Percentiles rank a stretch among this genome's conserved stretches.
Evolutionary conservation across 2,113 vertebrate species (phyloP).

Genomic region (Eretmochelys imbricata): DNA sequence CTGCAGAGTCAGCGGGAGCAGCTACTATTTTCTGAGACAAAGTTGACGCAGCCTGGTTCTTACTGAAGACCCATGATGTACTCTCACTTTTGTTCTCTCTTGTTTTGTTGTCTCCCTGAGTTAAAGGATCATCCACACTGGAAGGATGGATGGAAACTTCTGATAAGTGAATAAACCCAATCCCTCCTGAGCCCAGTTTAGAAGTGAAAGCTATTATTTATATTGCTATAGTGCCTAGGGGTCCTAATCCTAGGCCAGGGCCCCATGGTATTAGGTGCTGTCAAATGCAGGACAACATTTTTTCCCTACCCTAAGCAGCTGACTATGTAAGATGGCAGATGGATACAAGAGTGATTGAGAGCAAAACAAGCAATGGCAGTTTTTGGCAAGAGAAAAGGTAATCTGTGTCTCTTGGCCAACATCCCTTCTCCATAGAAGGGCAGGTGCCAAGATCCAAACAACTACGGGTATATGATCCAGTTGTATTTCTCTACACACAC

Average conservation of each 20-base stretch:
- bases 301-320: background rate
- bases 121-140: background rate
- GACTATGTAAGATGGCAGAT: background rate
- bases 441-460: background rate
- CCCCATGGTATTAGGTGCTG: background rate
- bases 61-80: background rate
- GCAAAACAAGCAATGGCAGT: background rate
- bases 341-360: background rate
- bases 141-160: background rate
- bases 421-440: background rate
- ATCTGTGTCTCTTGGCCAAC: background rate
- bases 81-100: background rate
- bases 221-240: background rate
- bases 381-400: background rate
- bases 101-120: accelerated
- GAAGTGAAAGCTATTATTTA: background rate
- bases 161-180: accelerated
- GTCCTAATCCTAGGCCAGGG: background rate
- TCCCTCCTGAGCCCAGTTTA: background rate
- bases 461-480: background rate
- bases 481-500: background rate
- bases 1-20: background rate
- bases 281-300: background rate
- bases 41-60: background rate
- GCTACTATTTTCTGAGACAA: background rate